Evolutionary conservation across 2,797 vertebrate species (phyloP), one percentile per base, ranked within the genome.

Genomic region (Fistularia commersonii): DNA sequence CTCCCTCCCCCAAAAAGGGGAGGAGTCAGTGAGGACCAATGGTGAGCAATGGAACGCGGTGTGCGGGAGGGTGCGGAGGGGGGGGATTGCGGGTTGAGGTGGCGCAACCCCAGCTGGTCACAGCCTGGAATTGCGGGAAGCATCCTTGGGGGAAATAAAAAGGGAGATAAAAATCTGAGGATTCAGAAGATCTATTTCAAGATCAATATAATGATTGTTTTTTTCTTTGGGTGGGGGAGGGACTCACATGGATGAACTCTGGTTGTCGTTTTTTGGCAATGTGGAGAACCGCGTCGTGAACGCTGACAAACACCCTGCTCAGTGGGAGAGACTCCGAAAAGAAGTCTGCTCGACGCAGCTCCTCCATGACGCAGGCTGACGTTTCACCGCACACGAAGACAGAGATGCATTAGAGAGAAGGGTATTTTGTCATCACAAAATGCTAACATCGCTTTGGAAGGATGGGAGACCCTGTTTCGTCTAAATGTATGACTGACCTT

Each of bases 281-380:
- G 58, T 87, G 66, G 37, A 90, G 81, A 41, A 96, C 90, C 0
- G 94, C 93, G 0, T 94, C 93, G 0, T 95, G 92, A 12, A 98
- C 77, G 0, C 91, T 91, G 43, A 90, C 83, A 48, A 98, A 97
- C 66, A 97, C 82, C 9, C 54, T 78, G 61, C 72, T 83, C 84
- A 94, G 96, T 13, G 92, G 87, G 84, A 95, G 78, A 8, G 82
- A 72, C 0, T 84, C 77, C 1, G 88, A 91, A 64, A 98, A 98
- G 83, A 98, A 93, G 47, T 77, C 77, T 10, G 92, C 91, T 0
- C 32, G 71, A 63, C 96, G 93, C 64, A 98, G 69, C 84, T 97
- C n/a, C 45, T 87, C 40, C 12, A 96, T 77, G n/a, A 98, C 89
- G 0, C 87, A 86, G 3, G 39, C 96, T 98, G 39, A 56, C 12